Evolutionary conservation across 1,140 invertebrate genomes (phyloP).

Genomic region (Solenopsis fugax): DNA sequence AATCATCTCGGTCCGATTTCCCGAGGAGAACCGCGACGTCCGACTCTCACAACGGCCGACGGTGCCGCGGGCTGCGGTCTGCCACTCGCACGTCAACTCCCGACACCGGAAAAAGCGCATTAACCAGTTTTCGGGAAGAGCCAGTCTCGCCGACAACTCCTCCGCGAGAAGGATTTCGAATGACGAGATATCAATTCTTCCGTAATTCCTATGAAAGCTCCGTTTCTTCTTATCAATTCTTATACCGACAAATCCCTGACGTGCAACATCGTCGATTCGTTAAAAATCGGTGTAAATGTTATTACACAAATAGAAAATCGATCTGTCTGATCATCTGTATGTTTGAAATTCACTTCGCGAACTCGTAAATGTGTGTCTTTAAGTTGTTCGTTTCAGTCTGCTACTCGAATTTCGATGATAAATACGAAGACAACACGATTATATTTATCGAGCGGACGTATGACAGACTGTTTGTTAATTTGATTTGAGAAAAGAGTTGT

Average conservation of each 20-base stretch:
- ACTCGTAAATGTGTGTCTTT: background rate
- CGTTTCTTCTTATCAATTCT: slow-evolving; percentile 1
- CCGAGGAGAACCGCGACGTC: slow-evolving; percentile 53
- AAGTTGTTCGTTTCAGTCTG: background rate
- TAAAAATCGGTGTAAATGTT: background rate
- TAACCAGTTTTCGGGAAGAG: slow-evolving; percentile 38
- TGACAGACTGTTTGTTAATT: background rate
- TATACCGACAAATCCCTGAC: background rate
- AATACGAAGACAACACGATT: background rate
- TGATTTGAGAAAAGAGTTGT: background rate
- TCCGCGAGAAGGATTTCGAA: slow-evolving; percentile 6
- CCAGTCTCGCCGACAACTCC: background rate
- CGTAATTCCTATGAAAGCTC: background rate
- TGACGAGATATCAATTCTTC: slow-evolving; percentile 44
- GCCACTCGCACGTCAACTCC: slow-evolving; percentile 68
- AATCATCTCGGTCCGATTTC: slow-evolving; percentile 72
- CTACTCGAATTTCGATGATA: background rate
- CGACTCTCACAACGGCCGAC: slow-evolving; percentile 22
- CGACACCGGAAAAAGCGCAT: slow-evolving; percentile 54
- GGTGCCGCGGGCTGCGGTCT: slow-evolving; percentile 66
- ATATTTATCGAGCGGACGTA: background rate
- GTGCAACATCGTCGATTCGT: background rate
- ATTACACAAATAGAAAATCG: background rate
- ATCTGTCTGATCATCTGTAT: background rate
- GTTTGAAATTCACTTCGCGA: background rate